Base-by-base conservation (phyloP, 2,888 invertebrate species). In the Phalangium opilio region DNA sequence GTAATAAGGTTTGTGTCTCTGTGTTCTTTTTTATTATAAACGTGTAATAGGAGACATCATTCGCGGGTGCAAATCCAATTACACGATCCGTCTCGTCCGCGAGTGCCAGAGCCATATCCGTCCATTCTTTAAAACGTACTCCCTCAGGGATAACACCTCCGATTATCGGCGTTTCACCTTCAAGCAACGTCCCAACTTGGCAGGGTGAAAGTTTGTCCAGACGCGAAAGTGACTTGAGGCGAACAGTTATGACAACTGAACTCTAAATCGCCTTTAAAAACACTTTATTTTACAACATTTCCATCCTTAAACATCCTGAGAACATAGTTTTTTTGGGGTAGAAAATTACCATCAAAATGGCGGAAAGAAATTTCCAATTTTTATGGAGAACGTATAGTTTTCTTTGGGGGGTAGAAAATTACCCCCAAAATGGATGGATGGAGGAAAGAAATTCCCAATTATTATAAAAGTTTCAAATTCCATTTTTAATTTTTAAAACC, bases 231-330 rank as follows among this genome's bases (percentile, higher is more conserved):
- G 38, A 36, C 15, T 17, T 15, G 2, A 43, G 51, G n/a, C 51
- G 56, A 34, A 58, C 58, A 20, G 58, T 58, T 12, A 58, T 58
- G 58, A 58, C 58, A 18, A 58, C 58, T 12, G 58, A 58, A 50
- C 49, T 58, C 20, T 58, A 51, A 55, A 18, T n/a, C 8, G 4
- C 7, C 18, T 41, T 21, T 20, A 20, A 18, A 20, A n/a, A 34
- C 34, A 12, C n/a, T 34, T 1, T n/a, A 34, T 12, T 36, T 27
- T 27, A 27, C 27, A 27, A 8, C 4, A 27, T n/a, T 27, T 27
- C 27, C 27, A 27, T 27, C 27, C 27, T 27, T 27, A 27, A 7
- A 27, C 27, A 27, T 8, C 4, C 27, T n/a, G 27, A 7, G 8
- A 27, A 27, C 27, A 27, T 27, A 8, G 27, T 27, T 27, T 27